Conservation (phyloP, 2,113 vertebrate species). For the Nothoprocta perdicaria region DNA sequence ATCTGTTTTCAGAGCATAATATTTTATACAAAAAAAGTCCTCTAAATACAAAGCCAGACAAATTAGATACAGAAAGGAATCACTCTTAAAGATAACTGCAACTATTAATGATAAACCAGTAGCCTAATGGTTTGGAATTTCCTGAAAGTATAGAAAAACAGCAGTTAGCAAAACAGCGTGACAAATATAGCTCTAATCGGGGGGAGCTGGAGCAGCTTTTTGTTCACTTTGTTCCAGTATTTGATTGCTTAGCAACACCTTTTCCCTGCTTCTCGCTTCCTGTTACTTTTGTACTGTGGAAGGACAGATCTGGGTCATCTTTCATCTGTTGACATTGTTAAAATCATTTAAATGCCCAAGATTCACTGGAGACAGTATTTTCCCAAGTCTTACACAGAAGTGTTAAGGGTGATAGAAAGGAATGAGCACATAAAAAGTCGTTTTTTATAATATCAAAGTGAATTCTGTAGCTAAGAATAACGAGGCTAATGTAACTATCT, state of each 20-base stretch:
- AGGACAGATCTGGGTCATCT: background rate
- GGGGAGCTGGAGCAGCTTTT: background rate
- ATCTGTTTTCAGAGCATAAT: slow-evolving; percentile 8
- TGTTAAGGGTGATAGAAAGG: background rate
- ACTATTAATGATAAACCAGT: background rate
- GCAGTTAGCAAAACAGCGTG: background rate
- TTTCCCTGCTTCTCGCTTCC: background rate
- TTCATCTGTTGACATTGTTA: background rate
- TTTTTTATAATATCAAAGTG: background rate
- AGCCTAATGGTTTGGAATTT: background rate
- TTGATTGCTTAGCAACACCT: background rate
- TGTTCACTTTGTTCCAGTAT: background rate
- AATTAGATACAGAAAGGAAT: slow-evolving; percentile 35
- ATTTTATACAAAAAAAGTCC: slow-evolving; percentile 30
- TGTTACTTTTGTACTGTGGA: background rate
- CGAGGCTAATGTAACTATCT: background rate
- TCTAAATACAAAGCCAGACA: slow-evolving; percentile 38
- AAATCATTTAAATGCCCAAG: background rate
- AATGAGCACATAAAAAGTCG: background rate
- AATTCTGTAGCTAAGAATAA: background rate
- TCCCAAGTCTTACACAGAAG: background rate
- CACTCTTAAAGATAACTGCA: slow-evolving; percentile 34
- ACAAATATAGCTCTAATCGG: background rate
- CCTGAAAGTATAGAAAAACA: background rate
- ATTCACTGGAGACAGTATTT: background rate